phyloP scores from a whole-genome alignment of 2,113 vertebrate species.

The Elanoides forficatus region DNA sequence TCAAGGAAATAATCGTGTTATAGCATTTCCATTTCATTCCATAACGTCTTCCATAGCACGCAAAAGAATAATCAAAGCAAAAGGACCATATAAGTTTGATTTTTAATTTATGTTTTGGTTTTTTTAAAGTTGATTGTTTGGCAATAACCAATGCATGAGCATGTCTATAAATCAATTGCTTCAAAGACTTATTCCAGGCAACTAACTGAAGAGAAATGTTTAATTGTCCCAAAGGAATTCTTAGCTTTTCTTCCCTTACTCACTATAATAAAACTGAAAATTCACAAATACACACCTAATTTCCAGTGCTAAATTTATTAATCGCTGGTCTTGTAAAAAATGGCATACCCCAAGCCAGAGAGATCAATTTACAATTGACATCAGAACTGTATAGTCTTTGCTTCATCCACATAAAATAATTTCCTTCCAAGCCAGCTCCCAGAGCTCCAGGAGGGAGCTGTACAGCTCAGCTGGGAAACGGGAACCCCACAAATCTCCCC shows the following conservation, averaged over 20 bases:
- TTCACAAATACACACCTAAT: neutral
- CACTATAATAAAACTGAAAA: neutral
- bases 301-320: neutral
- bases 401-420: neutral
- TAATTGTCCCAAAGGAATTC: neutral
- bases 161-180: neutral
- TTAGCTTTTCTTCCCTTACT: neutral
- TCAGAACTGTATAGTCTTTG: neutral
- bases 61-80: neutral
- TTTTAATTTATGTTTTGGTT: neutral
- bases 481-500: neutral
- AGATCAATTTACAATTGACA: neutral
- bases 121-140: neutral
- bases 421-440: neutral
- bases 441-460: neutral
- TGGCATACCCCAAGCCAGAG: neutral
- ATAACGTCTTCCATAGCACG: neutral
- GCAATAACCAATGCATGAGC: neutral
- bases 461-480: neutral
- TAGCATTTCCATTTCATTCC: neutral
- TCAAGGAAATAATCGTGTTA: neutral
- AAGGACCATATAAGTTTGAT: neutral
- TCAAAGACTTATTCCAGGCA: neutral
- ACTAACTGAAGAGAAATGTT: neutral
- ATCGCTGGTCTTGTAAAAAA: neutral